A percentile compares a stretch with the other conserved stretches of the same genome.
Conservation (phyloP, 2,797 vertebrate species). For the Numenius phaeopus region DNA sequence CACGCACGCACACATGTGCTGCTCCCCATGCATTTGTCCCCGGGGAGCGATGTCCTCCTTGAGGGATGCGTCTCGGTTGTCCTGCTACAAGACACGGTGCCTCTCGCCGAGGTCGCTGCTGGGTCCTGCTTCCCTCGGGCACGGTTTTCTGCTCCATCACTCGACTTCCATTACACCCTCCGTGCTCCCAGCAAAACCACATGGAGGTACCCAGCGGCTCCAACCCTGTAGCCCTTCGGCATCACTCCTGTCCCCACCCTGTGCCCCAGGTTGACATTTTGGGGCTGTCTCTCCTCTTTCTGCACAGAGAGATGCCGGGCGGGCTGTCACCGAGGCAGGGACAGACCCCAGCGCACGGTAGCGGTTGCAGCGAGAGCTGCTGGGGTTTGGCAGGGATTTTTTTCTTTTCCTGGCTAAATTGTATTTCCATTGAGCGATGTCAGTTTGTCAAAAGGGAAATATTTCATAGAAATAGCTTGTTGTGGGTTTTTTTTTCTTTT, state of each 20-base stretch:
- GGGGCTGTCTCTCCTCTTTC: background rate
- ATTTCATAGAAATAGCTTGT: background rate
- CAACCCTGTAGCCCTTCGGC: rapidly evolving
- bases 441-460: conserved; percentile 6
- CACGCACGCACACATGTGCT: too few relatives aligned
- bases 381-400: background rate
- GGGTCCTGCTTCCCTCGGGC: background rate
- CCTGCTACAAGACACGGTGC: rapidly evolving
- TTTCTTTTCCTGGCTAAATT: background rate
- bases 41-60: rapidly evolving
- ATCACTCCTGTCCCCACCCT: rapidly evolving
- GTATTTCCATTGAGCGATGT: background rate
- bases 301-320: rapidly evolving
- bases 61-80: rapidly evolving
- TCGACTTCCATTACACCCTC: rapidly evolving
- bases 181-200: background rate
- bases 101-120: background rate
- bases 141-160: background rate
- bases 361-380: background rate
- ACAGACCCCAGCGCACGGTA: background rate
- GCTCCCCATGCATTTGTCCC: rapidly evolving
- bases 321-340: background rate
- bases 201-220: rapidly evolving
- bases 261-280: rapidly evolving
- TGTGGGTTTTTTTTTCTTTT: background rate